Evolutionary conservation across 37 sponge, comb jelly and placozoan genomes (phyloP).

Genomic region (Cladorhizidae sp.): DNA sequence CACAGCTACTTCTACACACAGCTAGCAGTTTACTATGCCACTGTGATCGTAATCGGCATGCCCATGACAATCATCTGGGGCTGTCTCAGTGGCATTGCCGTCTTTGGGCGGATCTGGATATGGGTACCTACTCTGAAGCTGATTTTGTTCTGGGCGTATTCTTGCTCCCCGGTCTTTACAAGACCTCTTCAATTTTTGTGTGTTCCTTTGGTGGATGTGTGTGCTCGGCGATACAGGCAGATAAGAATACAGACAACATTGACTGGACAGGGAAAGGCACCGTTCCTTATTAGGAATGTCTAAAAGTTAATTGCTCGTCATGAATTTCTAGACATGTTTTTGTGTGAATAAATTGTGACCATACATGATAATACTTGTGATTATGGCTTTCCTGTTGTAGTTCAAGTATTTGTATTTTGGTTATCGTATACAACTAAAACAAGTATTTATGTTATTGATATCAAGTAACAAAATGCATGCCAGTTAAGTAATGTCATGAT

Average conservation of each 20-base stretch:
- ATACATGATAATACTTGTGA: no score
- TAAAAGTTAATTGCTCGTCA: no score
- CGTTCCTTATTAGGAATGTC: no score
- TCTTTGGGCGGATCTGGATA: constrained; percentile 13
- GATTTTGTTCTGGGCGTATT: neutral
- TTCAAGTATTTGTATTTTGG: no score
- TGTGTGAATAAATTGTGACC: no score
- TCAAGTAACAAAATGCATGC: no score
- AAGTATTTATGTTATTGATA: no score
- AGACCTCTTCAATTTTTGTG: constrained; percentile 6
- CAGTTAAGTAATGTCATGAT: no score
- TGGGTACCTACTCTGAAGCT: constrained; percentile 13
- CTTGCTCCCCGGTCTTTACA: neutral
- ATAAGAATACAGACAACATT: constrained; percentile 4
- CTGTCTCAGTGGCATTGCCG: neutral
- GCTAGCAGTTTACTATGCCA: constrained; percentile 12
- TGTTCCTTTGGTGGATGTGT: constrained; percentile 13
- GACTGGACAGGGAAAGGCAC: neutral
- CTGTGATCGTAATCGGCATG: constrained; percentile 26
- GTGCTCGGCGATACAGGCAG: constrained; percentile 15
- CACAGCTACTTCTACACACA: constrained; percentile 24
- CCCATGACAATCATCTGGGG: constrained; percentile 9
- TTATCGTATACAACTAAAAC: no score
- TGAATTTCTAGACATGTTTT: no score
- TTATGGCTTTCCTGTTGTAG: no score